phyloP scores from a whole-genome alignment of 2,888 invertebrate genomes.

The Perizoma affinitatum region DNA sequence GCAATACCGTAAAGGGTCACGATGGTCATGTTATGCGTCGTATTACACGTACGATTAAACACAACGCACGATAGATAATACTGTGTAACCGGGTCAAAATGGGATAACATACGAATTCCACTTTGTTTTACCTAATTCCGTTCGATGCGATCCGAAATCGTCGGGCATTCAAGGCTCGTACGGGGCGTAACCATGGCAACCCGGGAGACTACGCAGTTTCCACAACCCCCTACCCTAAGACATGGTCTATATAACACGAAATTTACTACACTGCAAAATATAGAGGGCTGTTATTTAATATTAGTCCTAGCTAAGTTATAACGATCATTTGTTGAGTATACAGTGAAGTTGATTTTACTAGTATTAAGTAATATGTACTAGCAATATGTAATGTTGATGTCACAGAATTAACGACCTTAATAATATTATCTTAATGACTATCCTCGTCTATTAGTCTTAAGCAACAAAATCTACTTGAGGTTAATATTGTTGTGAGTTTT shows the following conservation, averaged over 20 bases:
- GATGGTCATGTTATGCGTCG: slow-evolving; percentile 38
- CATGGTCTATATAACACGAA: slow-evolving; percentile 34
- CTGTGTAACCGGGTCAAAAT: slow-evolving; percentile 56
- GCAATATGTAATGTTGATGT: not conserved
- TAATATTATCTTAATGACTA: not conserved
- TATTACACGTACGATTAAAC: slow-evolving; percentile 53
- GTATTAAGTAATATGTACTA: not conserved
- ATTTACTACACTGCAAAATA: slow-evolving; percentile 49
- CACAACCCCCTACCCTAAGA: slow-evolving; percentile 53
- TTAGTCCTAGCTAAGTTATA: slow-evolving; percentile 25
- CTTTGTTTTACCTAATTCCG: slow-evolving; percentile 57
- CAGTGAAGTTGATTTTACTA: too few relatives aligned
- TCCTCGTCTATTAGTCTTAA: not conserved
- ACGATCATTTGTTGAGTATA: slow-evolving; percentile 19
- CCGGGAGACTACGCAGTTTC: slow-evolving; percentile 75
- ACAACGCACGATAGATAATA: slow-evolving; percentile 46
- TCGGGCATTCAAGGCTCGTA: slow-evolving; percentile 55
- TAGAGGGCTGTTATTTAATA: slow-evolving; percentile 44
- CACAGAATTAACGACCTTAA: not conserved
- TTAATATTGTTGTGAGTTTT: not conserved
- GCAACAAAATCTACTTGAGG: not conserved
- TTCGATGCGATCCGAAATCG: slow-evolving; percentile 54
- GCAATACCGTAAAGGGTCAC: slow-evolving; percentile 42
- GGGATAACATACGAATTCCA: slow-evolving; percentile 59
- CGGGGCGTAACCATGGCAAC: slow-evolving; percentile 79